phyloP scores from a whole-genome alignment of 2,113 vertebrate species.

The Sardina pilchardus region DNA sequence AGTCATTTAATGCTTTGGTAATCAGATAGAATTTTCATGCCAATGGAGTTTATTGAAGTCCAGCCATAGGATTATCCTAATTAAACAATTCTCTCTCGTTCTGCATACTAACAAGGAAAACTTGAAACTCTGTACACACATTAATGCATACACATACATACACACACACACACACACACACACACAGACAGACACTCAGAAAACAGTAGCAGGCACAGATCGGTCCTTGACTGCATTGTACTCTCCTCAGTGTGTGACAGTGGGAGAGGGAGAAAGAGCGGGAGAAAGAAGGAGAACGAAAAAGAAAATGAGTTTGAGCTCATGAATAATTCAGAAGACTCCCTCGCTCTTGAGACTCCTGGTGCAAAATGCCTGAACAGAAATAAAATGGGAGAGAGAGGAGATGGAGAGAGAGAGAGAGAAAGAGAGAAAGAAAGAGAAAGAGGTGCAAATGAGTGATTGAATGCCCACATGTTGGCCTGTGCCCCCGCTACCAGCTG shows the following conservation, averaged over 20 bases:
- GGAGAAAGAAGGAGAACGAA: neutral
- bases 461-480: neutral
- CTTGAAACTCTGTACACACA: neutral
- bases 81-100: neutral
- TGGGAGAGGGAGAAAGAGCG: neutral
- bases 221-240: slow-evolving; percentile 9
- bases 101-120: neutral
- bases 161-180: neutral
- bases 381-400: neutral
- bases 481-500: neutral
- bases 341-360: neutral
- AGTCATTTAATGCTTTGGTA: neutral
- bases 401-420: neutral
- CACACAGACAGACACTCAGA: neutral
- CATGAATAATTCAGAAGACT: slow-evolving; percentile 5
- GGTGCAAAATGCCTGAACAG: slow-evolving; percentile 13
- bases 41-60: neutral
- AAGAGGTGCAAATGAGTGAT: neutral
- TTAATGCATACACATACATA: neutral
- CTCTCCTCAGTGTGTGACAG: neutral
- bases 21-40: neutral
- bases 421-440: neutral
- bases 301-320: slow-evolving; percentile 2
- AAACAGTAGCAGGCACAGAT: neutral
- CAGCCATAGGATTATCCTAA: neutral